Base-by-base conservation (phyloP, 2,888 invertebrate species). In the Diaprepes abbreviatus region DNA sequence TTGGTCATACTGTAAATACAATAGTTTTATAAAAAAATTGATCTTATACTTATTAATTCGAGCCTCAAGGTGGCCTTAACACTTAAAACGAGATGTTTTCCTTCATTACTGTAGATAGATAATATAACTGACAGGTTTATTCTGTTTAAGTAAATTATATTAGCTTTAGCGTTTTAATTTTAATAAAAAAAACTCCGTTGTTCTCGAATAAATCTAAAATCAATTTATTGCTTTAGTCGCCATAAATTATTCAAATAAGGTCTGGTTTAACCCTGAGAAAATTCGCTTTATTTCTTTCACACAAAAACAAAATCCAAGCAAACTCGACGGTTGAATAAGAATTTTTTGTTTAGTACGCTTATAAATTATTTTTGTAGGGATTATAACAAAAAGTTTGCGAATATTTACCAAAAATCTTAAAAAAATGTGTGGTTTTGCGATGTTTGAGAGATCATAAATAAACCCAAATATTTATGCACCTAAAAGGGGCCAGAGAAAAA, bases 161-260 rank as follows among this genome's bases (percentile, higher is more conserved):
- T n/a, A n/a, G n/a, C n/a, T n/a, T n/a, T n/a, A n/a, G n/a, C n/a
- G 45, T 59, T 63, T 38, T 54, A 40, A 31, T 63, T 63, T 63
- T 63, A 43, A 16, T 64, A 52, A 63, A 52, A 45, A 50, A 63
- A 63, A 24, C 54, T 40, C 10, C 40, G 19, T 52, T 63, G 50
- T 63, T 48, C 60, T 36, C 35, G 28, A 14, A 63, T 63, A 63
- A 35, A 63, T 35, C 31, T 48, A 12, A 54, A 54, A 54, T 54
- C 54, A 64, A 64, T 43, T 43, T 43, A 43, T 64, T 64, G 54
- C 52, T 16, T 64, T 43, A 28, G 63, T 16, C 40, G 54, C 54
- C 38, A 64, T 64, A 54, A 64, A 64, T 64, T 52, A 64, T 64
- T 64, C 54, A 64, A 64, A 64, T 54, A 38, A 64, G 54, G 54